Evolutionary conservation across 2,888 invertebrate species (phyloP), one percentile per base, ranked within the genome.

Genomic region (Aphelenchoides bicaudatus): DNA sequence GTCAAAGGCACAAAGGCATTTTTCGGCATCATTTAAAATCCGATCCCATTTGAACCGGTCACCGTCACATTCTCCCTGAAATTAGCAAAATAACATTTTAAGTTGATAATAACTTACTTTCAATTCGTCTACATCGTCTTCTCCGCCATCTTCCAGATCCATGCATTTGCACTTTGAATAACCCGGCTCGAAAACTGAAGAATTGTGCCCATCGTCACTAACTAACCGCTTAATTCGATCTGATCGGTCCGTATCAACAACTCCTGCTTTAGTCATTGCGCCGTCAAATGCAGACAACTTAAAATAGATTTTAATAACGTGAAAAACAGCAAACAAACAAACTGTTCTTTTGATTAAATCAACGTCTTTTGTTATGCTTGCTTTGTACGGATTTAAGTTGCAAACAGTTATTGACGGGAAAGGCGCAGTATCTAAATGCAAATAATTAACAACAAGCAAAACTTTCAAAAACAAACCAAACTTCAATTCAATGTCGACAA

Each of bases 341-440:
- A 75, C 68, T 29, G 74, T 76, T 63, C 74, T 37, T 52, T 65
- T 67, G 3, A 76, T 70, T 8, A 74, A 50, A 38, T 71, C 72
- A 10, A 76, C 72, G 50, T 65, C 67, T 2, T 65, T 68, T 13
- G 74, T 73, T n/a, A 70, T 49, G 43, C 70, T 70, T 2, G 71
- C 68, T 65, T 74, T 76, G 63, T 76, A 76, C 2, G 76, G 76
- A 58, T 76, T 76, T 53, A 76, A 57, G 54, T 76, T 76, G 52
- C 76, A 76, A 3, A 76, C 29, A 2, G 75, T 75, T n/a, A 75
- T 72, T 1, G 75, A 73, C 6, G 75, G 75, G 54, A 75, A 75
- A 1, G 75, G 73, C 13, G 75, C 74, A 29, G 63, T 46, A 13
- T 64, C 60, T 60, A 21, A 1, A 63, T 38, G 2, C 21, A 39